These are phyloP conservation scores for Casuarius casuarius DNA, from an alignment of 2,113 vertebrate species.

Conservation along the genomic window DNA sequence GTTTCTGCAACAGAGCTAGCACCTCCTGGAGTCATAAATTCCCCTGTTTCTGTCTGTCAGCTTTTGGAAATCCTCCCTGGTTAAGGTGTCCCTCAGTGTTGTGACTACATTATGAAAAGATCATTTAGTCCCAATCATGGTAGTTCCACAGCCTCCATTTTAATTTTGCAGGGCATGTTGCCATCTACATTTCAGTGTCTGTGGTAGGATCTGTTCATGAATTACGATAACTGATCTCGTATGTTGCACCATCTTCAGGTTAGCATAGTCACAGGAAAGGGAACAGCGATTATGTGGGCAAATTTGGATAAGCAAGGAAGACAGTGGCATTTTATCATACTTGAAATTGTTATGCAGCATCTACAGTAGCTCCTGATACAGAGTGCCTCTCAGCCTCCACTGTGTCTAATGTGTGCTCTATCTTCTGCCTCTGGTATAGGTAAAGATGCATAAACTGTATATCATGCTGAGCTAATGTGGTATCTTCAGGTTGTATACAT, in stretches of 20 bases:
- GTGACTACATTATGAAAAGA: neutral
- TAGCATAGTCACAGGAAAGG: neutral
- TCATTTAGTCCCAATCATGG: neutral
- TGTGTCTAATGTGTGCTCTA: conserved; percentile 21
- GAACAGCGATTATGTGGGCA: neutral
- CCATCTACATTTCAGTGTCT: neutral
- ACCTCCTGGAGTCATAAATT: conserved; percentile 45
- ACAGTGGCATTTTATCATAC: neutral
- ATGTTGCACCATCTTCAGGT: neutral
- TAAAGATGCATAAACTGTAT: conserved; percentile 55
- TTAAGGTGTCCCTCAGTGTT: neutral
- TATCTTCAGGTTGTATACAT: neutral
- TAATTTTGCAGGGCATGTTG: neutral
- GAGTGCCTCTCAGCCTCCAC: neutral
- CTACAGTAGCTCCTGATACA: conserved; percentile 5
- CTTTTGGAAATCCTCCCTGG: neutral
- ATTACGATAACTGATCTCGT: neutral
- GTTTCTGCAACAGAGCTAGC: conserved; percentile 45
- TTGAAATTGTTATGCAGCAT: neutral
- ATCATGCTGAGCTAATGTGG: neutral
- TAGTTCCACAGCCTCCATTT: neutral
- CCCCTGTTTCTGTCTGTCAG: neutral
- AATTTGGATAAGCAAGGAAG: neutral
- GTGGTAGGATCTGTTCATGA: neutral
- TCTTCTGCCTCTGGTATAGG: conserved; percentile 53